phyloP scores from a whole-genome alignment of 2,113 vertebrate species.

The Malaclemys terrapin region DNA sequence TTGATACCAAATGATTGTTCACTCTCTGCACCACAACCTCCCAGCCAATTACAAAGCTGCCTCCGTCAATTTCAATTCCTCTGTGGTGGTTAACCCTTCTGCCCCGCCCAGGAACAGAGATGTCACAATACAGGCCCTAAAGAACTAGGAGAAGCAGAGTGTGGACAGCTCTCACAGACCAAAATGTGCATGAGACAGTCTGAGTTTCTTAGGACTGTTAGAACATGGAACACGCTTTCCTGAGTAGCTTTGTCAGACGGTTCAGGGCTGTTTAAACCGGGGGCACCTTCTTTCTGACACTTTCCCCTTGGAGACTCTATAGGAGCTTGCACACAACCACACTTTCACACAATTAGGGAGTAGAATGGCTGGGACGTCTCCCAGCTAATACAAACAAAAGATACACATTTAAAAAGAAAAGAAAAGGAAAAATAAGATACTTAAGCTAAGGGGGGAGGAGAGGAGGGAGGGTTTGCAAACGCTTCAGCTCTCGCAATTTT shows the following conservation, averaged over 20 bases:
- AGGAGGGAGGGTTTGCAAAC: not conserved
- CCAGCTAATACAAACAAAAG: not conserved
- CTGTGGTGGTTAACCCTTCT: not conserved
- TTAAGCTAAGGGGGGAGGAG: not conserved
- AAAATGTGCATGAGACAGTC: not conserved
- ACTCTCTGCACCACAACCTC: not conserved
- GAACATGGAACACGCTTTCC: not conserved
- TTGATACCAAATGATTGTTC: not conserved
- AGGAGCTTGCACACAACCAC: too few relatives aligned
- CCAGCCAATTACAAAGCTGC: not conserved
- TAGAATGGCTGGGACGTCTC: not conserved
- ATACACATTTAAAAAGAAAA: not conserved
- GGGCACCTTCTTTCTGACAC: not conserved
- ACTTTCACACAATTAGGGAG: too few relatives aligned
- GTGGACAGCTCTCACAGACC: not conserved
- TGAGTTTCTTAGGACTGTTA: not conserved
- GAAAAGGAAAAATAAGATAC: not conserved
- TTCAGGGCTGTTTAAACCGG: not conserved
- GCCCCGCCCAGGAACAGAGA: not conserved
- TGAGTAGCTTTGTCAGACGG: not conserved
- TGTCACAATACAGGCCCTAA: not conserved
- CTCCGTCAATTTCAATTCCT: not conserved
- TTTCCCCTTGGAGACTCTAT: not conserved
- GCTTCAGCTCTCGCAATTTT: too few relatives aligned
- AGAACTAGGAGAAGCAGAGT: not conserved